Evolutionary conservation across 92 coral and sea anemone species (phyloP).

Genomic region (Zoanthus sansibaricus): DNA sequence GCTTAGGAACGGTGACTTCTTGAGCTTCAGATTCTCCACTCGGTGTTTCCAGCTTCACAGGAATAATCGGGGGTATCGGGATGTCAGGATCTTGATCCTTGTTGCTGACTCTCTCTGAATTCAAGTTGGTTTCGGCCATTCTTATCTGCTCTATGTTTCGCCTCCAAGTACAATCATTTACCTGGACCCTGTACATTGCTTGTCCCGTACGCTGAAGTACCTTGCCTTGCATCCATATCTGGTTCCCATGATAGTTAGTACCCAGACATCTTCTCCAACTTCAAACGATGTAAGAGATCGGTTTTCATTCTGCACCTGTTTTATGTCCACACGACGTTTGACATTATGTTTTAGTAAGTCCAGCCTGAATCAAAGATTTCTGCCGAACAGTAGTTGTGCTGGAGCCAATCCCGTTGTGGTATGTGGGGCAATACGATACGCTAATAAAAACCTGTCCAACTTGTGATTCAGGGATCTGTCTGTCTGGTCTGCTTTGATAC

Average conservation of each 20-base stretch:
- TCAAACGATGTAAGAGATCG: slow-evolving; percentile 11
- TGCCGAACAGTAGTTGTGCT: slow-evolving; percentile 48
- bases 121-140: neutral
- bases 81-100: neutral
- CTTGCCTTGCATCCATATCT: slow-evolving; percentile 49
- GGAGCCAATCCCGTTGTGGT: slow-evolving; percentile 38
- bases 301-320: slow-evolving; percentile 11
- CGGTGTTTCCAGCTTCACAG: no score
- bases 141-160: neutral
- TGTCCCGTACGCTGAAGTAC: neutral
- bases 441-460: slow-evolving; percentile 14
- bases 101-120: neutral
- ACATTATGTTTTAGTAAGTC: slow-evolving; percentile 35
- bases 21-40: no score
- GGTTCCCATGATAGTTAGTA: slow-evolving; percentile 24
- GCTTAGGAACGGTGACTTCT: no score
- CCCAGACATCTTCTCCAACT: slow-evolving; percentile 27
- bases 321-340: slow-evolving; percentile 41
- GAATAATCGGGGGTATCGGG: neutral
- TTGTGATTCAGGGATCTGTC: slow-evolving; percentile 41
- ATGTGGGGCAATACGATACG: no score
- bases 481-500: slow-evolving; percentile 33
- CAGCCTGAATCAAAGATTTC: slow-evolving; percentile 43
- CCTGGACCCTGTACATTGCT: neutral
- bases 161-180: neutral